Base-by-base conservation (phyloP, 2,113 vertebrate genomes). In the Ctenomys sociabilis region DNA sequence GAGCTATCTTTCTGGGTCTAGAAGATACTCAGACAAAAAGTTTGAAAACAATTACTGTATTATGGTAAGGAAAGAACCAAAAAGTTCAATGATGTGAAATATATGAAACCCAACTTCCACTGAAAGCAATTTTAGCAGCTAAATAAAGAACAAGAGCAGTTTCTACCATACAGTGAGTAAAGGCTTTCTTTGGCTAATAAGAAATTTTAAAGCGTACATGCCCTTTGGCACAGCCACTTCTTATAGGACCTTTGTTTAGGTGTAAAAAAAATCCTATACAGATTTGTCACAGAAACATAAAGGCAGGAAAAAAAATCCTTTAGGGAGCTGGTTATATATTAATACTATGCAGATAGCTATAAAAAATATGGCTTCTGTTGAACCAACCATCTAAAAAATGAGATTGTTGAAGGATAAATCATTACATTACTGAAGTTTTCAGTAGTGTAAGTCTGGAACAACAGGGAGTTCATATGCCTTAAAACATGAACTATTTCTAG, bases 41-140 rank as follows among this genome's bases (percentile, higher is more conserved):
- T 90, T 72, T 94, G 77, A 64, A 43, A 84, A 91, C 54, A 84
- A 49, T 54, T 81, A 73, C 40, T 45, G 2, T 2, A 16, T 40
- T 83, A 72, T 81, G 45, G 61, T 81, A 59, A 96, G 37, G 49
- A 75, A 95, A 93, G 77, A 43, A 21, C 30, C 82, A 68, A 49
- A 75, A 61, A 52, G 73, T n/a, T 68, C 30, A 70, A 21, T 80
- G 19, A 16, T 84, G 2, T 59, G 22, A 16, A 37, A 10, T 35
- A 61, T 22, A 1, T 64, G 40, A 66, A 94, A 4, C 45, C 43
- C 11, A 88, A 43, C 22, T 45, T 78, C 45, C 61, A 54, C 1
- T 86, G 14, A 86, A 52, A 78, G 26, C n/a, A 86, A 72, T 85
- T 80, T 80, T 96, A 86, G 73, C 72, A 86, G 80, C 21, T 80